Percentiles rank a stretch among this genome's conserved stretches.
phyloP scores from a whole-genome alignment of 1,140 invertebrate genomes.

The Lepidurus arcticus region DNA sequence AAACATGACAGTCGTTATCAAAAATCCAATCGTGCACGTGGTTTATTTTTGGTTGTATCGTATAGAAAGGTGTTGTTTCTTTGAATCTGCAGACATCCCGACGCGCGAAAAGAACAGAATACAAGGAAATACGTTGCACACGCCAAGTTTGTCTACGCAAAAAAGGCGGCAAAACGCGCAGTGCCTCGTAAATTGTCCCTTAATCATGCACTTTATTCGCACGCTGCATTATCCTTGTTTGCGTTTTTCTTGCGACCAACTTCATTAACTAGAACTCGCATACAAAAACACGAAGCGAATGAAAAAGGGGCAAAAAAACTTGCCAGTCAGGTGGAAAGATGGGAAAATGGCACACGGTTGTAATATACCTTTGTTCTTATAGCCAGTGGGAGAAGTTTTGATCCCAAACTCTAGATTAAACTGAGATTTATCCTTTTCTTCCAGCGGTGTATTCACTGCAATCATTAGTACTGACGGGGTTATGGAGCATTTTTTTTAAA shows the following conservation, averaged over 20 bases:
- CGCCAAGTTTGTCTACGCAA: not conserved
- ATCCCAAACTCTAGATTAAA: not conserved
- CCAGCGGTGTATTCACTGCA: not conserved
- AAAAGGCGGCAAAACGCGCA: not conserved
- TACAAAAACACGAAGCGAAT: too few species aligned
- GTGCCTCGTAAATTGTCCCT: not conserved
- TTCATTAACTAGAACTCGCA: not conserved
- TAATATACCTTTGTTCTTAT: not conserved
- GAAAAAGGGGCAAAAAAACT: too few species aligned
- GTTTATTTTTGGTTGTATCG: too few species aligned
- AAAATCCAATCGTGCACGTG: too few species aligned
- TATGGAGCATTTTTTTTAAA: too few species aligned
- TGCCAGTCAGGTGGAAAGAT: not conserved
- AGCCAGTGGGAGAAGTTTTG: not conserved
- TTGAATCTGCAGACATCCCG: too few species aligned
- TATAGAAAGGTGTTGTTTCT: too few species aligned
- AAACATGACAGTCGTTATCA: not conserved
- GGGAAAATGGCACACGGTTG: not conserved
- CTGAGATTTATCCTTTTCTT: not conserved
- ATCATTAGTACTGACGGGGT: too few species aligned
- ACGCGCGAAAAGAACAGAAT: not conserved
- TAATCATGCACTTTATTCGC: not conserved
- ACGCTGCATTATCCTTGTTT: not conserved
- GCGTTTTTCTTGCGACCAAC: constrained; percentile 2
- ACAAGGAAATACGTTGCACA: not conserved